Conservation (phyloP, 2,113 vertebrate species). For the Emydocephalus ijimae region DNA sequence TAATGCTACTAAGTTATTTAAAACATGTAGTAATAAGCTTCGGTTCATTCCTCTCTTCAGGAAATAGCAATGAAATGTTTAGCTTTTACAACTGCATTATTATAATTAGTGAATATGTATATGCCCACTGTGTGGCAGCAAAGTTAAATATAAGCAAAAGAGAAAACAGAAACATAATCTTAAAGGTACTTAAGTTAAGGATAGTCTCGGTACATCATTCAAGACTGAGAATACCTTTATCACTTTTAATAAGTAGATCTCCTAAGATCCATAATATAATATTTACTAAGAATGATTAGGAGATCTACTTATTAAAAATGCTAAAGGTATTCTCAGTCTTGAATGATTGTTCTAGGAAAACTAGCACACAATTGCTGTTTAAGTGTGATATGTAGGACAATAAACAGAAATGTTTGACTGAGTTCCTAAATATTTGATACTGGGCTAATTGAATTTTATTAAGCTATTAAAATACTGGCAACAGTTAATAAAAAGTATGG, state of each 20-base stretch:
- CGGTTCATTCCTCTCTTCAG: not conserved
- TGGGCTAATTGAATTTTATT: not conserved
- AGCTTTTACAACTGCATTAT: not conserved
- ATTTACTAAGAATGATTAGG: not conserved
- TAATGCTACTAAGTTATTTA: not conserved
- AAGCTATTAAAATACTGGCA: not conserved
- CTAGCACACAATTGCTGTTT: not conserved
- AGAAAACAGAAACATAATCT: constrained; percentile 2
- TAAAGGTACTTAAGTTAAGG: not conserved
- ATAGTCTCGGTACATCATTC: not conserved
- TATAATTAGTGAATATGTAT: not conserved
- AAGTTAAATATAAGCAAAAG: constrained; percentile 37
- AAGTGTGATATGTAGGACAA: not conserved
- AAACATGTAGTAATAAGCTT: not conserved
- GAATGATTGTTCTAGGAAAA: not conserved
- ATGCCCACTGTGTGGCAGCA: constrained; percentile 61
- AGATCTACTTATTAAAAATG: no score
- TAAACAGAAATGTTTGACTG: not conserved
- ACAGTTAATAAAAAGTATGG: not conserved
- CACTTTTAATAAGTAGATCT: not conserved
- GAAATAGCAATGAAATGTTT: not conserved
- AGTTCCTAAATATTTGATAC: not conserved
- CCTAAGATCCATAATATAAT: not conserved
- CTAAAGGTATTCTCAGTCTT: no score
- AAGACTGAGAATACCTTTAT: not conserved